phyloP scores from a whole-genome alignment of 35 echinoderm and acorn worm species.

The Acanthaster planci region DNA sequence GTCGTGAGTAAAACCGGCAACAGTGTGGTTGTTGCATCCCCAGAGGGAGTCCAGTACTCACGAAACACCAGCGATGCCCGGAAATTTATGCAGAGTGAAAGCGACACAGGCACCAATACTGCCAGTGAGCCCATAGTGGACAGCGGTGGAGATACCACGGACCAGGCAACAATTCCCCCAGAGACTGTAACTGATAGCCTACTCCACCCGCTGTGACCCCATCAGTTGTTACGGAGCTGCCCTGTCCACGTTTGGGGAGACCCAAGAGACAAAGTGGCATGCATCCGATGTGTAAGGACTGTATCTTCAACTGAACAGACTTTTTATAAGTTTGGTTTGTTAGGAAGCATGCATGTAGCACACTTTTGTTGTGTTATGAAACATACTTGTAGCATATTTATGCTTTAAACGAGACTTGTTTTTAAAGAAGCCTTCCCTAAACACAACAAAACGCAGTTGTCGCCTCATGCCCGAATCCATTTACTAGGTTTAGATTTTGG shows the following conservation, averaged over 20 bases:
- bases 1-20: background rate
- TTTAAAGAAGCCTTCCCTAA: too few species aligned
- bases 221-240: background rate
- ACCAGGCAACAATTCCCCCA: background rate
- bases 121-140: background rate
- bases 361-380: too few species aligned
- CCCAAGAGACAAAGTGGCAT: slow-evolving; percentile 6
- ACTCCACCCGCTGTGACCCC: background rate
- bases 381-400: too few species aligned
- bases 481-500: too few species aligned
- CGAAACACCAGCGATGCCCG: background rate
- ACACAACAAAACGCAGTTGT: too few species aligned
- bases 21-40: background rate
- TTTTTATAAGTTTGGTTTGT: background rate
- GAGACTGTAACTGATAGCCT: too few species aligned
- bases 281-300: background rate
- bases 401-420: too few species aligned
- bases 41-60: background rate
- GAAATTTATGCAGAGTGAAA: background rate
- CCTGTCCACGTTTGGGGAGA: background rate
- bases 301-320: background rate
- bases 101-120: background rate
- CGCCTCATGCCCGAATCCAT: too few species aligned
- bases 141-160: background rate
- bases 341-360: too few species aligned